Evolutionary conservation across 2,797 vertebrate genomes (phyloP), one percentile per base, ranked within the genome.

Genomic region (Iguana delicatissima): DNA sequence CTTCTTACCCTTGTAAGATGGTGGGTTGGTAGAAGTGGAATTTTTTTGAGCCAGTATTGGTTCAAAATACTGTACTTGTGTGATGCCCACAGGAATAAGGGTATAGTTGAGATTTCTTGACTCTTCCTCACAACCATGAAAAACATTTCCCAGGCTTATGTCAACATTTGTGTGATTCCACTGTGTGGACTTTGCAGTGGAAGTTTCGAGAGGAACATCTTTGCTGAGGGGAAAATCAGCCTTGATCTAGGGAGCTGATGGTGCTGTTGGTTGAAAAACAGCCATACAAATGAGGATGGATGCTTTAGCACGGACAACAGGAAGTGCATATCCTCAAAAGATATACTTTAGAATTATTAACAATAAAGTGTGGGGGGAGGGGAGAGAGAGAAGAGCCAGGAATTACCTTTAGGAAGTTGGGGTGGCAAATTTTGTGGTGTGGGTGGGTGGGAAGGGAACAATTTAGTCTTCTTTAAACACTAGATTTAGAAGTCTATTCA

Each of bases 1-100:
- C 0, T 59, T 38, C 0, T 59, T 18, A 85, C 22, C 32, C 26
- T 26, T 29, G 0, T 24, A 0, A 32, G 80, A 35, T 0, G 57
- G 35, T 24, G n/a, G 1, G 9, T 6, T 10, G 20, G 67, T 14
- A 10, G 74, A 18, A n/a, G 3, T 76, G 88, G 10, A 1, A 0
- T 0, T 18, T 18, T 52, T 57, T 67, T 67, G 64, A 67, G 29
- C 64, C 64, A 67, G 64, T 29, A 67, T 67, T 26, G 22, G 62
- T 69, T 9, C 26, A 10, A 59, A 32, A 8, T 76, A 20, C 52
- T 90, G 13, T 4, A 6, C 22, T 0, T 46, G 12, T n/a, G 2
- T 24, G 0, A n/a, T n/a, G 2, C 0, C 73, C 76, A 73, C 84
- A 85, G 8, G 13, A 20, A 2, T 0, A 1, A 9, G 2, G 64